phyloP scores from a whole-genome alignment of 2,888 invertebrate genomes.

The Chymomyza amoena region DNA sequence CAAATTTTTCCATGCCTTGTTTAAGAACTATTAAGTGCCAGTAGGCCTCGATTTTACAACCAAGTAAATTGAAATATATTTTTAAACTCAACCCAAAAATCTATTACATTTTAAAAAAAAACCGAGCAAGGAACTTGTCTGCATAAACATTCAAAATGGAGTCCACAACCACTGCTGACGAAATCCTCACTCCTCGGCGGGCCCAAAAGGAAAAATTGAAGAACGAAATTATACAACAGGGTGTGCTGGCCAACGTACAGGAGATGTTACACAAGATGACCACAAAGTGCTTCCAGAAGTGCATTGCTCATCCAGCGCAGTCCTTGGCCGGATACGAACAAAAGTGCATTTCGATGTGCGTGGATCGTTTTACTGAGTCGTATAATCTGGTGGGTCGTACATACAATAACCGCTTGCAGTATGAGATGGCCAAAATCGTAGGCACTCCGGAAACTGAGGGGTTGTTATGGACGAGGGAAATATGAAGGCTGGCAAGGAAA shows the following conservation, averaged over 20 bases:
- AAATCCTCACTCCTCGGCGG: too few relatives aligned
- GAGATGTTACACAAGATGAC: conserved; percentile 6
- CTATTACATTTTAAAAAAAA: not conserved
- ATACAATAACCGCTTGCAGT: conserved; percentile 15
- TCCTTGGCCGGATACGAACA: conserved; percentile 8
- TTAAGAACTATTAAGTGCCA: too few relatives aligned
- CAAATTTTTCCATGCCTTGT: too few relatives aligned
- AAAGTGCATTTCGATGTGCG: conserved; percentile 21
- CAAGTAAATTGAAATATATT: not conserved
- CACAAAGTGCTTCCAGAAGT: conserved; percentile 25
- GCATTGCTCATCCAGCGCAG: conserved; percentile 13
- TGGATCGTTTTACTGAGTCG: conserved; percentile 29
- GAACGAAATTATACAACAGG: not conserved
- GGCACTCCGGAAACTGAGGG: not conserved
- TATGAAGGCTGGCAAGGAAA: not conserved
- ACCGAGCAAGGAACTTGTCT: not conserved
- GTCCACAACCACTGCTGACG: too few relatives aligned
- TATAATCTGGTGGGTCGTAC: conserved; percentile 22
- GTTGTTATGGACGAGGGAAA: not conserved
- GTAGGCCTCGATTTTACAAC: too few relatives aligned
- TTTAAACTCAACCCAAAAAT: not conserved
- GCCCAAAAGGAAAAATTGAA: not conserved
- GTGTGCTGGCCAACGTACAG: not conserved
- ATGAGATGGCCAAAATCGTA: conserved; percentile 4
- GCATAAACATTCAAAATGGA: not conserved